phyloP scores from a whole-genome alignment of 2,797 vertebrate species.

The Anabas testudineus region DNA sequence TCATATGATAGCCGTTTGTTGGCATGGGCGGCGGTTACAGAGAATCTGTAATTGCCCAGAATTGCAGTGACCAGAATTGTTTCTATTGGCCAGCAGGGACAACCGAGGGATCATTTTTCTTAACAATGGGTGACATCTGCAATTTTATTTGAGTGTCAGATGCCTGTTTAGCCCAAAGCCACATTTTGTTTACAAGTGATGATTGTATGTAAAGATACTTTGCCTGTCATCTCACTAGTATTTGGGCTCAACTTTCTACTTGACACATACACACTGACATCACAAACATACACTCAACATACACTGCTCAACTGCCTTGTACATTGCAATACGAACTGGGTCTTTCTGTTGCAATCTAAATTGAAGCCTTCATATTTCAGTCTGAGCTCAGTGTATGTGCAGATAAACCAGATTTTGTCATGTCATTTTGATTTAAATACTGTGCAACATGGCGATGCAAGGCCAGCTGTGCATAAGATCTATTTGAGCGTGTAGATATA shows the following conservation, averaged over 20 bases:
- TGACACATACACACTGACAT: constrained; percentile 74
- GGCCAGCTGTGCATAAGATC: constrained; percentile 91
- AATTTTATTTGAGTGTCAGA: constrained; percentile 62
- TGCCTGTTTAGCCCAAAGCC: constrained; percentile 83
- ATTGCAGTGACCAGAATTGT: constrained; percentile 54
- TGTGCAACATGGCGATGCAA: constrained; percentile 91
- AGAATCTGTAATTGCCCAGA: constrained; percentile 56
- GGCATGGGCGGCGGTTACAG: constrained; percentile 39
- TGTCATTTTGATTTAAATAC: constrained; percentile 94
- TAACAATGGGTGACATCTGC: constrained; percentile 57
- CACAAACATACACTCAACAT: constrained; percentile 75
- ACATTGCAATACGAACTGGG: constrained; percentile 95
- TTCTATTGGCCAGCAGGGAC: constrained; percentile 59
- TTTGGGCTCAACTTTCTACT: constrained; percentile 76
- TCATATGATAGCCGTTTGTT: constrained; percentile 59
- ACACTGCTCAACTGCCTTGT: constrained; percentile 96
- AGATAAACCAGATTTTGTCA: constrained; percentile 92
- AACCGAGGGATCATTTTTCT: constrained; percentile 55
- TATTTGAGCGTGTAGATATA: constrained; percentile 98
- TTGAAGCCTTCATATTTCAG: constrained; percentile 94
- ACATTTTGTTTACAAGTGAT: constrained; percentile 86
- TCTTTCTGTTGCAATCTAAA: constrained; percentile 96
- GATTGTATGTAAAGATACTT: constrained; percentile 84
- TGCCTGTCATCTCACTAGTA: constrained; percentile 76
- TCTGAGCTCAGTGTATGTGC: constrained; percentile 92